Evolutionary conservation across 2,888 invertebrate species (phyloP).

Genomic region (Didymodactylos carnosus): DNA sequence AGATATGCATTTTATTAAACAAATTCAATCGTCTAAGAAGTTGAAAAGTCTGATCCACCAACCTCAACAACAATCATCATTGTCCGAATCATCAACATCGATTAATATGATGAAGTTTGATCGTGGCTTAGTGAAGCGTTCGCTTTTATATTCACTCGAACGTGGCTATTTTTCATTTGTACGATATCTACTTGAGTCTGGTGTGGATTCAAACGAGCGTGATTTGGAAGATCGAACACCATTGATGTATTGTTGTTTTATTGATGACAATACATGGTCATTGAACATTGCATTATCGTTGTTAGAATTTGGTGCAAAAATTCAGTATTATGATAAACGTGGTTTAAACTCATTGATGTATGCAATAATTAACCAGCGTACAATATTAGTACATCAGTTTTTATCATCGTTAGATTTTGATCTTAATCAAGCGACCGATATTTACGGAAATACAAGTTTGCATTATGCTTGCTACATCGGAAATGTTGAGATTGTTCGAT

Average conservation of each 20-base stretch:
- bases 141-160: background rate
- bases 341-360: conserved; percentile 5
- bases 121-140: background rate
- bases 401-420: conserved; percentile 7
- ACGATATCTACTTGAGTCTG: conserved; percentile 2
- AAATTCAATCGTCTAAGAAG: no score
- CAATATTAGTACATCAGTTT: background rate
- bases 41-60: no score
- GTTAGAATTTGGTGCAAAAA: conserved; percentile 6
- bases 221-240: background rate
- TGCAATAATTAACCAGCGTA: background rate
- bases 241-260: conserved; percentile 5
- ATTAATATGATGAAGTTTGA: background rate
- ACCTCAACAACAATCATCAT: no score
- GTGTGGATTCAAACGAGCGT: background rate
- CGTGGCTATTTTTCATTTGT: conserved; percentile 10
- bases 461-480: conserved; percentile 1
- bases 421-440: background rate
- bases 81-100: no score
- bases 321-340: background rate
- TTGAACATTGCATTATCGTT: background rate
- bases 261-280: conserved; percentile 10
- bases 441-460: conserved; percentile 4
- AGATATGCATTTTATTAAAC: no score
- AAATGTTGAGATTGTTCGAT: background rate